A percentile compares a stretch with the other conserved stretches of the same genome.
Conservation (phyloP, 2,888 invertebrate genomes). For the Lasiommata megera region DNA sequence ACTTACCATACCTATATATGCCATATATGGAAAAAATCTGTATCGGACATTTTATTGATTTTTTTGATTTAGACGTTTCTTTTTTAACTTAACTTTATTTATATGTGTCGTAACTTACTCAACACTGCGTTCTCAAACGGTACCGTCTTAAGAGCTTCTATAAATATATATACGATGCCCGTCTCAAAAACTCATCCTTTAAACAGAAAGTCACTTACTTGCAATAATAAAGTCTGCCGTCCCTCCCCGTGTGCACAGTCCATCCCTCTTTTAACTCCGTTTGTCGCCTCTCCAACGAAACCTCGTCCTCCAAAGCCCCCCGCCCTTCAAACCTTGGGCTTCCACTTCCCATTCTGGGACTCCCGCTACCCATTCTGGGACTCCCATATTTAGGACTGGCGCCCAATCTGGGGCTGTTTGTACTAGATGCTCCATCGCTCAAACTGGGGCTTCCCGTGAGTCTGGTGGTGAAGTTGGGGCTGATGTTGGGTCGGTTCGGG, state of each 20-base stretch:
- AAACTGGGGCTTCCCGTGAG: slow-evolving; percentile 56
- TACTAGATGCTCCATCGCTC: slow-evolving; percentile 57
- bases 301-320: slow-evolving; percentile 61
- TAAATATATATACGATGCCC: too few relatives aligned
- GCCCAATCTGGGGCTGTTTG: slow-evolving; percentile 55
- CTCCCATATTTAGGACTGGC: slow-evolving; percentile 66
- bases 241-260: slow-evolving; percentile 89
- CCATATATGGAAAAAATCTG: too few relatives aligned
- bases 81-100: too few relatives aligned
- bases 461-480: slow-evolving; percentile 47
- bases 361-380: slow-evolving; percentile 70
- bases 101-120: too few relatives aligned
- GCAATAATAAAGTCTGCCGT: slow-evolving; percentile 93
- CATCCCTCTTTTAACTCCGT: slow-evolving; percentile 86
- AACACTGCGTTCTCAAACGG: too few relatives aligned
- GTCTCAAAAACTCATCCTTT: neutral
- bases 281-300: slow-evolving; percentile 79
- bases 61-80: too few relatives aligned
- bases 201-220: slow-evolving; percentile 84
- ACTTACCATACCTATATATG: too few relatives aligned
- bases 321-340: slow-evolving; percentile 54
- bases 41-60: too few relatives aligned
- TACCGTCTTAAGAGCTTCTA: too few relatives aligned
- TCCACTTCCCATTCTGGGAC: slow-evolving; percentile 69
- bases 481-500: slow-evolving; percentile 58